These are phyloP conservation scores for Eristalis tenax DNA, from an alignment of 2,888 invertebrate species.

Conservation along the genomic window DNA sequence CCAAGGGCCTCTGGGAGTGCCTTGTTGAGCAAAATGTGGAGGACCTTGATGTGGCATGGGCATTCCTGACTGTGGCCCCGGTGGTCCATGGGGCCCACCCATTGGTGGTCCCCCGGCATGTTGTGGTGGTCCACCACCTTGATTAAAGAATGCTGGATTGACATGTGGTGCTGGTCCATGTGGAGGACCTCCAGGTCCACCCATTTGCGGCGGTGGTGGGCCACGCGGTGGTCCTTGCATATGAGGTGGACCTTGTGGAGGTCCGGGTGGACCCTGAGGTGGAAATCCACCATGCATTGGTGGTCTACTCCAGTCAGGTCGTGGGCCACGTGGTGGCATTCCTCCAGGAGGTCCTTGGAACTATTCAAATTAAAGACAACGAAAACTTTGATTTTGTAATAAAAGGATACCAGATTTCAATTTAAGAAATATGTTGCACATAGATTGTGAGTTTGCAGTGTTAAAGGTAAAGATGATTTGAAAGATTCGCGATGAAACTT, in stretches of 20 bases:
- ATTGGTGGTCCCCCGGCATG: constrained; percentile 83
- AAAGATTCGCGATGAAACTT: too few relatives aligned
- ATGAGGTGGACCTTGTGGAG: constrained; percentile 86
- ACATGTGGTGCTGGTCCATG: constrained; percentile 95
- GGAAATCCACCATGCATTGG: constrained; percentile 87
- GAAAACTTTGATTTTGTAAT: not conserved
- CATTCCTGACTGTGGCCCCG: constrained; percentile 81
- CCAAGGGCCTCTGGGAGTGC: constrained; percentile 88
- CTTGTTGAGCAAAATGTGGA: constrained; percentile 86
- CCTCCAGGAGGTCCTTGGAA: constrained; percentile 82
- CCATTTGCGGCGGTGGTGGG: constrained; percentile 83
- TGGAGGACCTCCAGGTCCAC: constrained; percentile 82
- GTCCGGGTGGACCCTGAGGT: constrained; percentile 83
- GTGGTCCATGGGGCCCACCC: constrained; percentile 83
- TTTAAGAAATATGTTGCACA: too few relatives aligned
- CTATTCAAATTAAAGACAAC: constrained; percentile 69
- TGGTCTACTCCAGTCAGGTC: constrained; percentile 89
- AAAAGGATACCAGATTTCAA: too few relatives aligned
- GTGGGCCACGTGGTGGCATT: constrained; percentile 83
- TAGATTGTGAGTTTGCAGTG: too few relatives aligned
- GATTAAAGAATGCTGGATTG: constrained; percentile 97
- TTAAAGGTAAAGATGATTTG: too few relatives aligned
- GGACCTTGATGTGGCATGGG: constrained; percentile 84
- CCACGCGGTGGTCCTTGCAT: constrained; percentile 86
- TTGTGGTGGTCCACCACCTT: constrained; percentile 82